These are phyloP conservation scores for Dromococcyx pavoninus DNA, from an alignment of 2,797 vertebrate species.

Conservation along the genomic window DNA sequence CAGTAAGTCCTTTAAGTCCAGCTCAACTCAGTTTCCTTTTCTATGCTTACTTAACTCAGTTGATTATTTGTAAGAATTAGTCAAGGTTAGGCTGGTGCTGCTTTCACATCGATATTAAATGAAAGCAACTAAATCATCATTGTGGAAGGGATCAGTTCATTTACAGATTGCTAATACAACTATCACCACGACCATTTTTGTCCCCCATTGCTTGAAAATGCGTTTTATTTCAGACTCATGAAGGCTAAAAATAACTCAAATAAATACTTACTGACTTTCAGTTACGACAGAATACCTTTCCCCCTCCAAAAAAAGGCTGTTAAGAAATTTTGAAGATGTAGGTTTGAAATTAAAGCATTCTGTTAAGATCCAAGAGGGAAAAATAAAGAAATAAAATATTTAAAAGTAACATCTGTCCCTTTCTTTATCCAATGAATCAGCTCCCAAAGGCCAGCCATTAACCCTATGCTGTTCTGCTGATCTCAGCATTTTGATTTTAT, in stretches of 20 bases:
- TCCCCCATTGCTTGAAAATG: background rate
- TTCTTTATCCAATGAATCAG: slow-evolving; percentile 50
- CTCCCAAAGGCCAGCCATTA: slow-evolving; percentile 66
- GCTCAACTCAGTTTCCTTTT: background rate
- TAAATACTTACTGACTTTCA: background rate
- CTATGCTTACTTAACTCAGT: background rate
- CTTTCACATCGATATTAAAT: slow-evolving; percentile 8
- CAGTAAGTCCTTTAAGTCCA: background rate
- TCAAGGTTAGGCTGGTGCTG: background rate
- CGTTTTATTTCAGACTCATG: background rate
- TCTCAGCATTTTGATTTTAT: slow-evolving; percentile 62
- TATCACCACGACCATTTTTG: background rate
- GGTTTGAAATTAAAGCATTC: slow-evolving; percentile 25
- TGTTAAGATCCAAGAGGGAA: background rate
- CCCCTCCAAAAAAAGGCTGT: background rate
- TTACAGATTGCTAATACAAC: background rate
- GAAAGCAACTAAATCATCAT: background rate
- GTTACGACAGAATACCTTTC: background rate
- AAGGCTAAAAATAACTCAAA: background rate
- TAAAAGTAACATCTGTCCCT: slow-evolving; percentile 42
- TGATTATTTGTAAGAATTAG: background rate
- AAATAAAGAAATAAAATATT: slow-evolving; percentile 35
- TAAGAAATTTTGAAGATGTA: slow-evolving; percentile 1
- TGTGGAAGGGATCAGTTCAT: background rate
- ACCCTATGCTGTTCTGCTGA: slow-evolving; percentile 64